These are phyloP conservation scores for Scolanthus callimorphus DNA, from an alignment of 92 coral and sea anemone genomes.

Conservation along the genomic window DNA sequence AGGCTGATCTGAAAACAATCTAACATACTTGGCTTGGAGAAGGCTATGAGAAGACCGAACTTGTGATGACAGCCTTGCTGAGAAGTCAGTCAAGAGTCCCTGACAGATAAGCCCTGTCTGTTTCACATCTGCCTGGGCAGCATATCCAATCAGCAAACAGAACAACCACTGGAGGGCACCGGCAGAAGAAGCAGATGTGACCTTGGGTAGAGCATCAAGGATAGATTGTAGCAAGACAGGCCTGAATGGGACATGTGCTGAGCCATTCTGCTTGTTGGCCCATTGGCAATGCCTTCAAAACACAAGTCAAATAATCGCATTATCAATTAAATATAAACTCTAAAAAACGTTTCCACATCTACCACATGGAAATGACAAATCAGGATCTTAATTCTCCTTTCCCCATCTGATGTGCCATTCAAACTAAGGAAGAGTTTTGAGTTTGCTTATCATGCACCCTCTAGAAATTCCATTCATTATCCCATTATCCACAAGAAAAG, in stretches of 20 bases:
- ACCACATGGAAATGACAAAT: too few relatives aligned
- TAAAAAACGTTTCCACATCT: too few relatives aligned
- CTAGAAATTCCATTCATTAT: too few relatives aligned
- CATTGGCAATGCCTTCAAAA: too few relatives aligned
- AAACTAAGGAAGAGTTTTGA: too few relatives aligned
- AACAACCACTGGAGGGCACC: constrained; percentile 88
- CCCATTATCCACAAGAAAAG: too few relatives aligned
- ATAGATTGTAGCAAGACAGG: constrained; percentile 59
- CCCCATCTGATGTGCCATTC: too few relatives aligned
- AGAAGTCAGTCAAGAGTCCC: constrained; percentile 69
- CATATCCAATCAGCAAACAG: constrained; percentile 72
- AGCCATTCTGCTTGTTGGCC: constrained; percentile 27
- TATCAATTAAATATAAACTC: too few relatives aligned
- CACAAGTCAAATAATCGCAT: too few relatives aligned
- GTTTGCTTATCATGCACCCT: too few relatives aligned
- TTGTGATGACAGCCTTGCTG: constrained; percentile 52
- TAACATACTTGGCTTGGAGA: constrained; percentile 70
- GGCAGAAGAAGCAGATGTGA: constrained; percentile 65
- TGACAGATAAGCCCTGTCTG: constrained; percentile 62
- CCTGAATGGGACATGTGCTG: constrained; percentile 45
- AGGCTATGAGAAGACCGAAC: constrained; percentile 56
- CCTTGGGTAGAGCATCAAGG: constrained; percentile 65
- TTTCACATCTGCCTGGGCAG: constrained; percentile 59
- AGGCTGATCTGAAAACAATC: too few relatives aligned
- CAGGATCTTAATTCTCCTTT: too few relatives aligned